Percentiles rank a stretch among this genome's conserved stretches.
These are phyloP conservation scores for Barbus barbus DNA, from an alignment of 2,113 vertebrate species.

Conservation along the genomic window DNA sequence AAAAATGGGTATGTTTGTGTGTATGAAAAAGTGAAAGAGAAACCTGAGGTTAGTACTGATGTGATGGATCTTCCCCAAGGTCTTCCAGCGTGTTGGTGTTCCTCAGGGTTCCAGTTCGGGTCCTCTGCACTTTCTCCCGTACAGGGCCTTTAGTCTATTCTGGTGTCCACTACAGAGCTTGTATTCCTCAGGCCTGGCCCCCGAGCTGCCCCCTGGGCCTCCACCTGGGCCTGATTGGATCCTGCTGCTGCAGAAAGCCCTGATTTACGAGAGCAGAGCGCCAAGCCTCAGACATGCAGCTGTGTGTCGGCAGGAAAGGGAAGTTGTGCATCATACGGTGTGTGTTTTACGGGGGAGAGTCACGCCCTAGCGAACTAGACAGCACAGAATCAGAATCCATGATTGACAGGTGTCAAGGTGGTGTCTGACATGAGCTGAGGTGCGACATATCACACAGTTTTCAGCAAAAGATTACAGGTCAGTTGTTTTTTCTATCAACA, in stretches of 20 bases:
- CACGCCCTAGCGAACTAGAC: conserved; percentile 66
- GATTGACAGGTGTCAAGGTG: conserved; percentile 84
- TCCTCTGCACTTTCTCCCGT: conserved; percentile 36
- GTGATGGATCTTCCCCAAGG: conserved; percentile 35
- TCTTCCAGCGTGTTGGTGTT: conserved; percentile 8
- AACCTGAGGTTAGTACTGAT: conserved; percentile 8
- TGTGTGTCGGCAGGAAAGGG: conserved; percentile 94
- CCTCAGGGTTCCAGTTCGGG: conserved; percentile 37
- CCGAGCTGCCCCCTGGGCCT: conserved; percentile 75
- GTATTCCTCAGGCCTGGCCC: conserved; percentile 81
- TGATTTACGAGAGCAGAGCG: conserved; percentile 91
- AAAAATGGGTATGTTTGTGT: neutral
- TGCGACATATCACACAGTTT: neutral
- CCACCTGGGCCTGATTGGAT: conserved; percentile 97
- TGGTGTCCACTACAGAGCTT: conserved; percentile 85
- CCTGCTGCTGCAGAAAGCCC: conserved; percentile 93
- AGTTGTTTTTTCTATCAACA: neutral
- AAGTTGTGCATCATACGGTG: conserved; percentile 96
- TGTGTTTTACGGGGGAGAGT: conserved; percentile 89
- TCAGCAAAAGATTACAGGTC: conserved; percentile 65
- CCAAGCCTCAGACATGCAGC: conserved; percentile 83
- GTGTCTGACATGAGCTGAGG: conserved; percentile 68
- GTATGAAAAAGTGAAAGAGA: neutral
- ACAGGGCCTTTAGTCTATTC: conserved; percentile 71
- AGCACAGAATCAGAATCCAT: conserved; percentile 79